These are phyloP conservation scores for Pachliopta kotzebuea DNA, from an alignment of 2,888 invertebrate species.

Conservation along the genomic window DNA sequence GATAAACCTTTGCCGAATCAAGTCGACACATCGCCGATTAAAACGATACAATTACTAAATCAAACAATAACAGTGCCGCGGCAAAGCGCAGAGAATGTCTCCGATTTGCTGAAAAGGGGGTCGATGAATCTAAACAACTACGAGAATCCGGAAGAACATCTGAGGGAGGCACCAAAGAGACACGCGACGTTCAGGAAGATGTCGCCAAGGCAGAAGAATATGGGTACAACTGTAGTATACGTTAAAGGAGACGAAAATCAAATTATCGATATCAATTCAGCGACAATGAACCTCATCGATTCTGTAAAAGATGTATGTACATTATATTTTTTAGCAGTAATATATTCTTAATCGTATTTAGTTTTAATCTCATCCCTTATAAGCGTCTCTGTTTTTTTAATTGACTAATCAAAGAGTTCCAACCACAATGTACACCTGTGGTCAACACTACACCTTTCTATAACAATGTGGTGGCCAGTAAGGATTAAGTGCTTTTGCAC, in stretches of 20 bases:
- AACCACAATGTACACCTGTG: too few species aligned
- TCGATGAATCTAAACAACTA: slow-evolving; percentile 55
- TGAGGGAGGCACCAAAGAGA: slow-evolving; percentile 60
- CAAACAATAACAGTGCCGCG: slow-evolving; percentile 68
- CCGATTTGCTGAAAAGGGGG: slow-evolving; percentile 62
- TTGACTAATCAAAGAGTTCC: too few species aligned
- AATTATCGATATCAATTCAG: slow-evolving; percentile 72
- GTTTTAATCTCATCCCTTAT: not conserved
- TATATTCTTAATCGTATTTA: too few species aligned
- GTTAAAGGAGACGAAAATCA: slow-evolving; percentile 57
- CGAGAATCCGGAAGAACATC: slow-evolving; percentile 52
- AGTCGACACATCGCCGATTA: slow-evolving; percentile 53
- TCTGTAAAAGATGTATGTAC: slow-evolving; percentile 53
- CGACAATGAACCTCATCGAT: slow-evolving; percentile 66
- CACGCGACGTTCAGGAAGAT: slow-evolving; percentile 67
- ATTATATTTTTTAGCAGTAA: not conserved
- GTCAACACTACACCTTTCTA: too few species aligned
- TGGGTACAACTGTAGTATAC: slow-evolving; percentile 65
- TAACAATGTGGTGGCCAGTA: too few species aligned
- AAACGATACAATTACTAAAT: slow-evolving; percentile 67
- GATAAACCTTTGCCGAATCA: slow-evolving; percentile 51
- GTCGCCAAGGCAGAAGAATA: slow-evolving; percentile 53
- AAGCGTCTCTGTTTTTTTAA: not conserved
- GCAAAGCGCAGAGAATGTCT: slow-evolving; percentile 69
- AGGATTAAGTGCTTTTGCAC: too few species aligned